Base-by-base conservation (phyloP, 2,113 vertebrate species). In the Paracanthobrama guichenoti region DNA sequence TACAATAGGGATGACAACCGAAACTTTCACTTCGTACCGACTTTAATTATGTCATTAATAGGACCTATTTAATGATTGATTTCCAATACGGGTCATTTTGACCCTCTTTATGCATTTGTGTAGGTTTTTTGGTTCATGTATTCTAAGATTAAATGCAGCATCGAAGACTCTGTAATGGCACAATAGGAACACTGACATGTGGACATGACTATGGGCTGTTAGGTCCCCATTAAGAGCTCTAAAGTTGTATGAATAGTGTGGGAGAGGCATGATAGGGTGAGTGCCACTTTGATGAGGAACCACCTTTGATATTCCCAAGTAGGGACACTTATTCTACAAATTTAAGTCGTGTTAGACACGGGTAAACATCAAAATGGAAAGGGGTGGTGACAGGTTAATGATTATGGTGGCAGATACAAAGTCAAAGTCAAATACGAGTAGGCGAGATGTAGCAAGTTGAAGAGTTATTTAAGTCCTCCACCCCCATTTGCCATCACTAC, bases 401-500 rank as follows among this genome's bases (percentile, higher is more conserved):
- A 46, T 48, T 80, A 80, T 50, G 79, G 79, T 31, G 44, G 10
- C 46, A 80, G 24, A 66, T 28, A 48, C 60, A 46, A 79, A 66
- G 78, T 79, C 57, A 60, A 62, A 42, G 76, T 79, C 59, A 64
- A 46, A 79, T 79, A 39, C 0, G 46, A 13, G 60, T 80, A 31
- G 60, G 78, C 26, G 60, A 67, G 42, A 50, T 31, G 44, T 4
- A 28, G 78, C 14, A 64, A 46, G 16, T 28, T 67, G 60, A 66
- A n/a, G 44, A 80, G 44, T 67, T 80, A 80, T 80, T 80, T 80
- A 50, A 67, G 62, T 50, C 79, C 44, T 80, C 44, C 42, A 80
- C 26, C 16, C 26, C 16, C 60, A 28, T 2, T 13, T 12, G 22
- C 60, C 13, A 24, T 80, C 60, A 14, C 24, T 64, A 35, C 44